Evolutionary conservation across 1,140 invertebrate species (phyloP).

Genomic region (Ceratitis capitata): DNA sequence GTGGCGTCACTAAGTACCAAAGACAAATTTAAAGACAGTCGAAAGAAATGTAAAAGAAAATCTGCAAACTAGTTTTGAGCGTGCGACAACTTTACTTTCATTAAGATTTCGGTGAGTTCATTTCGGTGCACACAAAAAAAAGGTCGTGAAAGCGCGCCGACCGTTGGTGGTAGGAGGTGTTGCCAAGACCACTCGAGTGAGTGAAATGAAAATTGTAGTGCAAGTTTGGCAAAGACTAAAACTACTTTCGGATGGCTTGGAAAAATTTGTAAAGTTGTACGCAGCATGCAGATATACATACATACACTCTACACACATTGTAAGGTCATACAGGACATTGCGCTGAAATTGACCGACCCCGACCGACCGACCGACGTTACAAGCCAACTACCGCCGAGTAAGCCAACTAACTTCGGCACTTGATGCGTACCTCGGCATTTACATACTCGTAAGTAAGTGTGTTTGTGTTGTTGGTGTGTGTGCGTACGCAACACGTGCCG

Average conservation of each 20-base stretch:
- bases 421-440: not conserved
- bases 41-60: too few relatives aligned
- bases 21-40: not conserved
- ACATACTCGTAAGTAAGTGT: too few relatives aligned
- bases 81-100: constrained; percentile 28
- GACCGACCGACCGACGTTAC: not conserved
- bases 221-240: not conserved
- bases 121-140: not conserved
- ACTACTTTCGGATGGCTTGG: not conserved
- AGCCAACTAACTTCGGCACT: not conserved
- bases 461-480: not conserved
- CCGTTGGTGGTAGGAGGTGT: not conserved
- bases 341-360: not conserved
- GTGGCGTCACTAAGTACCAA: not conserved
- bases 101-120: constrained; percentile 15
- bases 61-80: constrained; percentile 23
- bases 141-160: not conserved
- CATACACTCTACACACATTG: not conserved
- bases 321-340: not conserved
- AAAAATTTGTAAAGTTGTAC: not conserved
- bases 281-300: not conserved
- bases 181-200: not conserved
- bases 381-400: not conserved
- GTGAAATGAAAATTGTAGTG: not conserved
- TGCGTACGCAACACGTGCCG: not conserved